Percentiles rank a stretch among this genome's conserved stretches.
These are phyloP conservation scores for Artibeus lituratus DNA, from an alignment of 2,797 vertebrate species.

Conservation along the genomic window DNA sequence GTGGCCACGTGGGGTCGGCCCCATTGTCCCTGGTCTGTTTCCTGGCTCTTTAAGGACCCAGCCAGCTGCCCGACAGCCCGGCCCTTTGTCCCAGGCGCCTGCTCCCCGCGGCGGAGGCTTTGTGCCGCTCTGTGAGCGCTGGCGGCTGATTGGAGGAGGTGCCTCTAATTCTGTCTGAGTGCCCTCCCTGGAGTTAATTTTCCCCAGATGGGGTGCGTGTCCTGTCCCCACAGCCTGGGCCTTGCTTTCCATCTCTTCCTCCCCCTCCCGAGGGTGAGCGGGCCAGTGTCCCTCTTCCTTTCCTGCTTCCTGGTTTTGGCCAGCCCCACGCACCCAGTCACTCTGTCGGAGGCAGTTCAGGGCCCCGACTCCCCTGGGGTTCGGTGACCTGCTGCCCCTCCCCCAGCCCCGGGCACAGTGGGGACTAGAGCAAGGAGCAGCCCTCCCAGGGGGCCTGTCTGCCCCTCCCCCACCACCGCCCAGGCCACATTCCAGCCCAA, in stretches of 20 bases:
- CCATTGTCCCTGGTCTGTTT: no score
- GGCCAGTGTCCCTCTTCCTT: not conserved
- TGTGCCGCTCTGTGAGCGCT: not conserved
- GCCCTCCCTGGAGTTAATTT: not conserved
- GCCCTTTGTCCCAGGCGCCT: not conserved
- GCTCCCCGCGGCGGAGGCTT: not conserved
- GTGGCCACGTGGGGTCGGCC: not conserved
- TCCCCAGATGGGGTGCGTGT: not conserved
- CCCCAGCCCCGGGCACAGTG: not conserved
- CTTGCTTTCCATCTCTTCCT: not conserved
- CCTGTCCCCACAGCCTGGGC: not conserved
- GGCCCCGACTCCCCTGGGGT: not conserved
- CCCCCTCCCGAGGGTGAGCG: not conserved
- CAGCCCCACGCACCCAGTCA: not conserved
- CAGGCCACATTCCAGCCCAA: no score
- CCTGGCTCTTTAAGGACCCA: not conserved
- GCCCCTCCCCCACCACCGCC: accelerated
- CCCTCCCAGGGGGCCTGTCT: not conserved
- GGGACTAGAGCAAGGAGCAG: not conserved
- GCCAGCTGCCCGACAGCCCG: not conserved
- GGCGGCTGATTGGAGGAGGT: not conserved
- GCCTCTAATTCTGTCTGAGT: not conserved
- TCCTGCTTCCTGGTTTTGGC: not conserved
- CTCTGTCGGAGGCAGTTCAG: not conserved
- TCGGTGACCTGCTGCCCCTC: not conserved